These are phyloP conservation scores for Pteria penguin DNA, from an alignment of 2,888 invertebrate species.

Conservation along the genomic window DNA sequence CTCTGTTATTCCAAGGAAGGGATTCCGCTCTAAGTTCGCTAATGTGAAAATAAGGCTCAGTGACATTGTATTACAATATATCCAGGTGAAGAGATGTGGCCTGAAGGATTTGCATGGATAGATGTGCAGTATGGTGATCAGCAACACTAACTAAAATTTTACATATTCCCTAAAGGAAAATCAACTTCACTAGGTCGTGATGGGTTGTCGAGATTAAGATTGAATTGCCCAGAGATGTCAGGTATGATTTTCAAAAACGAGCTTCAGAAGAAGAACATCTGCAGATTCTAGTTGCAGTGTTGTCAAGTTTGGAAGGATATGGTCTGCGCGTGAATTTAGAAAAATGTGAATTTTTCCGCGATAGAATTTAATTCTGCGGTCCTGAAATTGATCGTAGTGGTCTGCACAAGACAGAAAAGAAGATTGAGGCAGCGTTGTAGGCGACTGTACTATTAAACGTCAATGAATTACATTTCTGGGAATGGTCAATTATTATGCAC, in stretches of 20 bases:
- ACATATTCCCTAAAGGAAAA: not conserved
- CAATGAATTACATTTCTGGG: conserved; percentile 27
- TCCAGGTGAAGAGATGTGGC: conserved; percentile 1
- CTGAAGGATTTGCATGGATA: not conserved
- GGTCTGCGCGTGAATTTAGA: too few species aligned
- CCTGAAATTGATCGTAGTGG: too few species aligned
- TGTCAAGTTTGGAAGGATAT: too few species aligned
- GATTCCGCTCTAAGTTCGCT: not conserved
- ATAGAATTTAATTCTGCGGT: too few species aligned
- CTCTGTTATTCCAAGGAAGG: not conserved
- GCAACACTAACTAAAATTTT: not conserved
- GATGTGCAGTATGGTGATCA: not conserved
- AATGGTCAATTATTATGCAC: conserved; percentile 43
- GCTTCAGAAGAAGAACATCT: conserved; percentile 2
- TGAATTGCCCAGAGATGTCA: not conserved
- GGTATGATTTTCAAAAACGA: conserved; percentile 1
- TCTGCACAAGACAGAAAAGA: too few species aligned
- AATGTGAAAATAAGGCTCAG: not conserved
- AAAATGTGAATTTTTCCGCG: too few species aligned
- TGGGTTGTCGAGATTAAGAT: not conserved
- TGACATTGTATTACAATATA: not conserved
- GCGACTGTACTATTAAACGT: too few species aligned
- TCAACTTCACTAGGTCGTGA: conserved; percentile 6
- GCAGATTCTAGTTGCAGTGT: too few species aligned
- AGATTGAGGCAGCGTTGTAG: too few species aligned